Percentiles rank a stretch among this genome's conserved stretches.
These are phyloP conservation scores for Drosophila pseudotakahashii DNA, from an alignment of 2,888 invertebrate genomes.

Conservation along the genomic window DNA sequence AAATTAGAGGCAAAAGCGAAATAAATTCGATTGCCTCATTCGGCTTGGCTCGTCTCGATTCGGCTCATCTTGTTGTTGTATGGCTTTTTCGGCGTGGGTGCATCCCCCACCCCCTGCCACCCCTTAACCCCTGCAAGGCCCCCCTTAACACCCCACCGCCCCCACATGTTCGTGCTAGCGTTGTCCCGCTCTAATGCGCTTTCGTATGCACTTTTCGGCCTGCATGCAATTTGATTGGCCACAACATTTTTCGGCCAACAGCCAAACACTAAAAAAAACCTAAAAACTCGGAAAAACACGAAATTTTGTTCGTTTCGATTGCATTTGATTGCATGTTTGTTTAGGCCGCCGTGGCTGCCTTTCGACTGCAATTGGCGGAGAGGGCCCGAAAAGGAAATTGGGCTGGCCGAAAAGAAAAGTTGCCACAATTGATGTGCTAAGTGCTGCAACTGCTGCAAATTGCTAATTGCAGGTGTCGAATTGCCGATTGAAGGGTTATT, in stretches of 20 bases:
- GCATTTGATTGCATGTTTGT: conserved; percentile 79
- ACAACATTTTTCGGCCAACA: conserved; percentile 69
- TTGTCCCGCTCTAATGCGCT: conserved; percentile 79
- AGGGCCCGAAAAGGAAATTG: conserved; percentile 45
- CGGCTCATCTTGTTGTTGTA: conserved; percentile 50
- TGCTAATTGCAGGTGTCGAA: conserved; percentile 61
- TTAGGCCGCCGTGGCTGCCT: conserved; percentile 39
- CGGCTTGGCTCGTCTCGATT: conserved; percentile 56
- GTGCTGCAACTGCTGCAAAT: conserved; percentile 48
- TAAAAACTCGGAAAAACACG: conserved; percentile 59
- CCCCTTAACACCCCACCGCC: conserved; percentile 1
- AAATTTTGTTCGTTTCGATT: conserved; percentile 61
- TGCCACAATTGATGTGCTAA: conserved; percentile 55
- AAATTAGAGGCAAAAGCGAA: conserved; percentile 74
- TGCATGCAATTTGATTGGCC: conserved; percentile 79
- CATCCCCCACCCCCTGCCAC: conserved; percentile 6
- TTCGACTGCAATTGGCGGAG: conserved; percentile 67
- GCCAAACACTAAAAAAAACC: conserved; percentile 28
- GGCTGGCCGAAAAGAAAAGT: conserved; percentile 40
- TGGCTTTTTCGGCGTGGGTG: conserved; percentile 63
- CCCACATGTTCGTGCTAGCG: conserved; percentile 63
- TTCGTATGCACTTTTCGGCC: conserved; percentile 75
- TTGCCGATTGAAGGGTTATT: conserved; percentile 66
- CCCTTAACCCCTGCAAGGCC: neutral
- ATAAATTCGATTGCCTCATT: conserved; percentile 78